These are phyloP conservation scores for Planococcus citri DNA, from an alignment of 1,140 invertebrate genomes.

Conservation along the genomic window DNA sequence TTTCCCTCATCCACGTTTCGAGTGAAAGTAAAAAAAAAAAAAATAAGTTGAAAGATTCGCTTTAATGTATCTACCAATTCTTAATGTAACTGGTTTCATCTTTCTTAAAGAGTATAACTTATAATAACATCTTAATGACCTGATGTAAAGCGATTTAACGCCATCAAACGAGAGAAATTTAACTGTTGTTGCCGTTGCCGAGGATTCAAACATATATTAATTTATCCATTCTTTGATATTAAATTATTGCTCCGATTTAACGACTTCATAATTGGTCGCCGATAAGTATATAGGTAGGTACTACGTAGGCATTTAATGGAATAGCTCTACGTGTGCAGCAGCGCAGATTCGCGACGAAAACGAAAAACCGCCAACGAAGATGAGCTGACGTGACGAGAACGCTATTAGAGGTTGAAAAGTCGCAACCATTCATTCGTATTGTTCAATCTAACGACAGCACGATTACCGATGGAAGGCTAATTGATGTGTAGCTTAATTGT, in stretches of 20 bases:
- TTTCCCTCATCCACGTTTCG: too few relatives aligned
- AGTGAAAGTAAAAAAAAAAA: background rate
- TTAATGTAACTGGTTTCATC: background rate
- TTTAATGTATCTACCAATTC: background rate
- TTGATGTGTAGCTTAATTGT: too few relatives aligned
- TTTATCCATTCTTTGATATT: background rate
- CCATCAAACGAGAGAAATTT: constrained; percentile 3
- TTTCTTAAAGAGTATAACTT: background rate
- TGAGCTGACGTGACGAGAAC: background rate
- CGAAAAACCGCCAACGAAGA: background rate
- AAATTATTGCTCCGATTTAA: constrained; percentile 7
- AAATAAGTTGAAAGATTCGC: background rate
- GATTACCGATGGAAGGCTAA: too few relatives aligned
- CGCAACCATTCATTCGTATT: background rate
- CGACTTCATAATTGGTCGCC: background rate
- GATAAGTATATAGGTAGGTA: too few relatives aligned
- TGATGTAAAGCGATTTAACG: background rate
- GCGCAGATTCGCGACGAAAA: too few relatives aligned
- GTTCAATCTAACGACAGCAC: too few relatives aligned
- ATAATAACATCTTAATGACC: constrained; percentile 8
- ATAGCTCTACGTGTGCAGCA: background rate
- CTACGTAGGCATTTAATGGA: too few relatives aligned
- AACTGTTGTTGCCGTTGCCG: background rate
- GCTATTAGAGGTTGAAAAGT: background rate
- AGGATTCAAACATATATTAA: background rate